A percentile compares a stretch with the other conserved stretches of the same genome.
phyloP scores from a whole-genome alignment of 2,888 invertebrate genomes.

The Eupeodes latifasciatus region DNA sequence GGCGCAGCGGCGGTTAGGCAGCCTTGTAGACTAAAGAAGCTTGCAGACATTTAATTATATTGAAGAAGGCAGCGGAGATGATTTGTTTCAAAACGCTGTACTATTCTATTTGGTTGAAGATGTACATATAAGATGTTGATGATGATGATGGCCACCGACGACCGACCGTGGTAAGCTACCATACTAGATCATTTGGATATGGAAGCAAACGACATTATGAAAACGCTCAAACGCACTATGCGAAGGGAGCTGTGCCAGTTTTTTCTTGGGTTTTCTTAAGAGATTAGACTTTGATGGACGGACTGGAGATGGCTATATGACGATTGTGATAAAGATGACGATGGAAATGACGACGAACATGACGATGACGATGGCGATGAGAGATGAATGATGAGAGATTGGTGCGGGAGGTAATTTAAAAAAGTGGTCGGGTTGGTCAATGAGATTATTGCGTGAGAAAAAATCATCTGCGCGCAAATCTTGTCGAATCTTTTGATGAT shows the following conservation, averaged over 20 bases:
- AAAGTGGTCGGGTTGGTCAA: conserved; percentile 64
- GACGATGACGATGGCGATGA: conserved; percentile 12
- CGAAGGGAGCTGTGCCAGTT: conserved; percentile 57
- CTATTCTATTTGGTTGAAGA: conserved; percentile 59
- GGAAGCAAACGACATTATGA: conserved; percentile 11
- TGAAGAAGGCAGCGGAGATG: conserved; percentile 13
- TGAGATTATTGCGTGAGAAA: conserved; percentile 75
- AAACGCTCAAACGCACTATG: conserved; percentile 21
- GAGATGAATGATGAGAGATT: conserved; percentile 15
- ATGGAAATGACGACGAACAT: conserved; percentile 1
- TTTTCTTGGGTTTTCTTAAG: conserved; percentile 56
- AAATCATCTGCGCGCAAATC: conserved; percentile 69
- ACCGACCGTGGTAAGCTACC: conserved; percentile 61
- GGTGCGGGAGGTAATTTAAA: conserved; percentile 40
- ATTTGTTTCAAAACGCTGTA: conserved; percentile 57
- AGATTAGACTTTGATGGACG: conserved; percentile 65
- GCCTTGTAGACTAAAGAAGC: conserved; percentile 38
- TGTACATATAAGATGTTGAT: conserved; percentile 52
- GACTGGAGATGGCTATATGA: neutral
- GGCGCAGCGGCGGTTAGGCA: neutral
- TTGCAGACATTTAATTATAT: conserved; percentile 68
- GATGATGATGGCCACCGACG: conserved; percentile 56
- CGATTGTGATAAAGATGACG: conserved; percentile 10
- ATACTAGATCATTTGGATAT: conserved; percentile 74
- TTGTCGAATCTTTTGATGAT: conserved; percentile 56